Base-by-base conservation (phyloP, 92 coral and sea anemone species). In the Actinernus sp. region DNA sequence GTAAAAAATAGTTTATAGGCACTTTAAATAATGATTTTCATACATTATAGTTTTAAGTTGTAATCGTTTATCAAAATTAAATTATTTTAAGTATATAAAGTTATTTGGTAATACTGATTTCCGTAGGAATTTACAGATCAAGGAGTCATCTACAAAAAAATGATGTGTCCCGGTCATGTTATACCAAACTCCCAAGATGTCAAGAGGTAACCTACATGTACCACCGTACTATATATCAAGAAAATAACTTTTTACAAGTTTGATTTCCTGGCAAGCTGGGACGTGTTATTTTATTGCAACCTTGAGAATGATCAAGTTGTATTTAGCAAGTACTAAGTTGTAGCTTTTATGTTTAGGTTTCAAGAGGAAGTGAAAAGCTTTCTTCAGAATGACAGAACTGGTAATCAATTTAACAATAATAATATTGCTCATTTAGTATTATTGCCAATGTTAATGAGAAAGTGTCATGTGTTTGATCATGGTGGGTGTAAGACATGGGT, bases 91-190 rank as follows among this genome's bases (percentile, higher is more conserved):
- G 41, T 21, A 27, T 14, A 24, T 44, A 1, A 25, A 26, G 41
- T 56, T 13, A 20, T 39, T 18, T 22, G 11, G 10, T 24, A 20
- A 33, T 17, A n/a, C 13, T 55, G 21, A 9, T 56, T 37, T 31
- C 30, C 21, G 16, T 44, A 90, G 97, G 93, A 86, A 65, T 63
- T 90, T 26, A 51, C 28, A 32, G 41, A 63, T 14, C 57, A 62
- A 32, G 84, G 85, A 9, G 73, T 90, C 13, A 43, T 31, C 4
- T 86, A 90, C 55, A 60, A 68, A 5, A 90, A 90, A 75, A 81
- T 90, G 55, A 90, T 87, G 82, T 90, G 97, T 33, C 79, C 80
- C 41, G 97, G 97, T 12, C 80, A 81, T 63, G 85, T 78, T 49
- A 80, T 90, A 27, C 97, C 97, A 31, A 61, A 61, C 50, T 88